Conservation (phyloP, 2,113 vertebrate genomes). For the Lophura nycthemera region DNA sequence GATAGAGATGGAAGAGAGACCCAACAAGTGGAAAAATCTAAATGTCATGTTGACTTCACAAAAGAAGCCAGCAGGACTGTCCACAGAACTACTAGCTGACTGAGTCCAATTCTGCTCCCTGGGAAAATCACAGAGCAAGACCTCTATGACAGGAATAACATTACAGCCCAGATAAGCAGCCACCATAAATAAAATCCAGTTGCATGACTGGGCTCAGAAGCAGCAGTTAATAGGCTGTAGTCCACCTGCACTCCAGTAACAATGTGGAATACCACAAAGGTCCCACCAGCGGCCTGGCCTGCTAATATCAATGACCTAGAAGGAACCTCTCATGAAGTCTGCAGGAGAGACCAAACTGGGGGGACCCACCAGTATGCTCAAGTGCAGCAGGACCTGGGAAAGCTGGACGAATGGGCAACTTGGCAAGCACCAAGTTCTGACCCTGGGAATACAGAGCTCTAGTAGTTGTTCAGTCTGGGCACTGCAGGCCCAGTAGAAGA, state of each 20-base stretch:
- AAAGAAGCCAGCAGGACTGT: neutral
- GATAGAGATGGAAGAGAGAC: fast-evolving
- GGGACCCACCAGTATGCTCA: fast-evolving
- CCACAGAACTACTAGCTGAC: neutral
- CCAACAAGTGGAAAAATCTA: neutral
- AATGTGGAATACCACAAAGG: neutral
- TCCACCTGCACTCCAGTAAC: neutral
- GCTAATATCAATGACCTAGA: neutral
- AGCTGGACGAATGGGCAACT: fast-evolving
- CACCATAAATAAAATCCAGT: neutral
- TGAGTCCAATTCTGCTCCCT: neutral
- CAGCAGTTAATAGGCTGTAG: neutral
- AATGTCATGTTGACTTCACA: no score
- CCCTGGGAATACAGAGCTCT: neutral
- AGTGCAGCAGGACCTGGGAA: neutral
- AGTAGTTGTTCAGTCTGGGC: neutral
- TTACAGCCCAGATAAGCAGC: neutral
- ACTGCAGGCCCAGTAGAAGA: neutral
- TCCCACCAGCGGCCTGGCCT: neutral
- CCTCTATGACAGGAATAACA: neutral
- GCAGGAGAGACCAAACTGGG: neutral
- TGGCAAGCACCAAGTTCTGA: neutral
- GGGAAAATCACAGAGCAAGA: neutral
- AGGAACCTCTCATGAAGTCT: neutral
- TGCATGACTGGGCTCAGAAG: neutral